Evolutionary conservation across 1,140 invertebrate species (phyloP).

Genomic region (Drosophila nigromelanica): DNA sequence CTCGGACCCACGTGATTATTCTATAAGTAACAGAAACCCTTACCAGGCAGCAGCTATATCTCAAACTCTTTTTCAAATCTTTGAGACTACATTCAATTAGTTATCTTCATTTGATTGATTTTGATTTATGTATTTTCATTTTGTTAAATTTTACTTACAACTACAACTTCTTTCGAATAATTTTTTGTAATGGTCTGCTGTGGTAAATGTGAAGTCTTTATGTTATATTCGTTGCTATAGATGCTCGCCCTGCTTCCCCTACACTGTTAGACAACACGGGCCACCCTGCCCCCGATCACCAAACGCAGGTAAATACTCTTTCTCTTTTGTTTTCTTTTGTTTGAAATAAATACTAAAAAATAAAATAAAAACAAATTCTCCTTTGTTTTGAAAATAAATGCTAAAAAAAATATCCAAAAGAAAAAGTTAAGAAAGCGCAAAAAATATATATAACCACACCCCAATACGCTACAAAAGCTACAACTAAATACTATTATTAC

Average conservation of each 20-base stretch:
- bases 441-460: slow-evolving; percentile 55
- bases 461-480: slow-evolving; percentile 56
- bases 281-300: slow-evolving; percentile 84
- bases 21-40: slow-evolving; percentile 16
- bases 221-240: slow-evolving; percentile 87
- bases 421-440: slow-evolving; percentile 68
- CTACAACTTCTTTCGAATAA: slow-evolving; percentile 82
- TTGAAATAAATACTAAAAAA: slow-evolving; percentile 58
- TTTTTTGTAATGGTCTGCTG: slow-evolving; percentile 84
- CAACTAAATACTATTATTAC: slow-evolving; percentile 61
- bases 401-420: slow-evolving; percentile 50
- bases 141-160: slow-evolving; percentile 59
- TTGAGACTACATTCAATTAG: slow-evolving; percentile 62
- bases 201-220: slow-evolving; percentile 85
- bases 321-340: slow-evolving; percentile 79
- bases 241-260: slow-evolving; percentile 85
- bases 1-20: slow-evolving; percentile 29
- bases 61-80: slow-evolving; percentile 44
- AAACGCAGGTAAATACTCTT: slow-evolving; percentile 85
- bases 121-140: slow-evolving; percentile 11
- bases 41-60: slow-evolving; percentile 57
- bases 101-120: slow-evolving; percentile 36
- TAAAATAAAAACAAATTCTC: slow-evolving; percentile 53
- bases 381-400: slow-evolving; percentile 58
- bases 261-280: slow-evolving; percentile 85